Base-by-base conservation (phyloP, 2,797 vertebrate genomes). In the Antennarius maculatus region DNA sequence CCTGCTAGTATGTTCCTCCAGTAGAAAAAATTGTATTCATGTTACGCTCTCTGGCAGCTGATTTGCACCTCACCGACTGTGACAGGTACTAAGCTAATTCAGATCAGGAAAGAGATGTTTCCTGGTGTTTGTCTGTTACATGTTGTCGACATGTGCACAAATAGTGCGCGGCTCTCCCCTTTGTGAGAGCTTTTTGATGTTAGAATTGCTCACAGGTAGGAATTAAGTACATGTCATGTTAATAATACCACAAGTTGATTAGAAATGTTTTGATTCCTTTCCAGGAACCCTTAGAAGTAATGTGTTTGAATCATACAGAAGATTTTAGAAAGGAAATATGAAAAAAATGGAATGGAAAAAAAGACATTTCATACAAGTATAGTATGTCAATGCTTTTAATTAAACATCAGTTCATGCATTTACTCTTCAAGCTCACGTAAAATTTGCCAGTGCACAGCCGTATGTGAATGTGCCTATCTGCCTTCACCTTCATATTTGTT, bases 1-100 rank as follows among this genome's bases (percentile, higher is more conserved):
- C 86, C 82, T 66, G 80, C 82, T 81, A 73, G 84, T 85, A 84
- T 86, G 83, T 85, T 88, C 81, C 83, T 66, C 63, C 80, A 71
- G 77, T 76, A 37, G 13, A 79, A 43, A 64, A 55, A 68, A 37
- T 2, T 23, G 42, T 12, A 48, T 69, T 75, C n/a, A 66, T 82
- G 51, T 74, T 54, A 50, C 46, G 28, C 46, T 82, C 46, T 37
- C 53, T 69, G 61, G 29, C 67, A 59, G 55, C 62, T 58, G 58
- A 81, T 69, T 75, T 66, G 14, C 42, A 48, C 18, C 37, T 52
- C 27, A 6, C 61, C 66, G 39, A 31, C 68, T 49, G 73, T 69
- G 78, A 56, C 18, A 41, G 49, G 51, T 54, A 58, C 17, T 27
- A 12, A 12, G 37, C 43, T 46, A 54, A 48, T 34, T 72, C 61